Base-by-base conservation (phyloP, 1,140 invertebrate species). In the Triops cancriformis region DNA sequence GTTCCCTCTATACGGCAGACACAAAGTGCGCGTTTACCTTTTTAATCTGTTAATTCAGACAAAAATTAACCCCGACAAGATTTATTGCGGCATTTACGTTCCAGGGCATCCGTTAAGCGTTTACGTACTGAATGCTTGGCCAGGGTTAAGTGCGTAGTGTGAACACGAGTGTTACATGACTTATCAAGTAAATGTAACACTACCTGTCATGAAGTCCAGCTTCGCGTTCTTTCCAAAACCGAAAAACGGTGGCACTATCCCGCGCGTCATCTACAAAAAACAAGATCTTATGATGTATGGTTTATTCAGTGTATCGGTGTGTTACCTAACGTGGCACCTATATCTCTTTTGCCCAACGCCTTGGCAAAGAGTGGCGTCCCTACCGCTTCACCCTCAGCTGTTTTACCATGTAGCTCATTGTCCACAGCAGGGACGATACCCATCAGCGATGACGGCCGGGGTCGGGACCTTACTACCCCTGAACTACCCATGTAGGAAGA, bases 191-290 rank as follows among this genome's bases (percentile, higher is more conserved):
- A 11, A 14, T 7, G 14, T 64, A n/a, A n/a, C 18, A 6, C 23
- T 64, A 64, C 51, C 51, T 64, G 51, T 76, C 42, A 27, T 78
- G 72, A 28, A 78, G 14, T 18, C 64, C 76, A 27, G 76, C 76
- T 74, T 78, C 77, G 6, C 77, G 12, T 26, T 78, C 72, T 18
- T 73, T 73, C 77, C 77, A 78, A n/a, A 78, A 45, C 41, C 73
- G 77, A 37, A 78, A 78, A 11, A 78, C 77, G 14, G 77, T 73
- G 18, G 77, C 77, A 37, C 77, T 78, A 27, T 78, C 77, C 43
- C 72, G 77, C 42, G 64, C 72, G 72, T 78, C 73, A 26, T 11
- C 18, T 41, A 74, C 23, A 26, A 14, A 74, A 74, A 3, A 1
- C 18, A 74, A 37, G 26, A 74, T 7, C 7, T 37, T 37, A 37